Conservation (phyloP, 2,113 vertebrate species). For the Epinephelus fuscoguttatus region DNA sequence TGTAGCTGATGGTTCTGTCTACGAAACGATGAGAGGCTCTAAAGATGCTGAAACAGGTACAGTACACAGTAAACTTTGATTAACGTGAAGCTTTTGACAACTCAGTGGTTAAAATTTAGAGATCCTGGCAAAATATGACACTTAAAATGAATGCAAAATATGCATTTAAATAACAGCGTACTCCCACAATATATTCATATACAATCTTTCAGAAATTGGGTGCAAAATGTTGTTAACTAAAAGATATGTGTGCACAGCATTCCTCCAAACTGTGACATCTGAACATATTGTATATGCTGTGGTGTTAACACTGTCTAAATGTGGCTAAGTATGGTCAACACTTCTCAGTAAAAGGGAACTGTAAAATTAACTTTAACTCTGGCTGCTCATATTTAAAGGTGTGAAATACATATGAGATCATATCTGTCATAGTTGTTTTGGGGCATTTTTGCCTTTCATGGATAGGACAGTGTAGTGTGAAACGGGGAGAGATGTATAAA, state of each 20-base stretch:
- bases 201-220: background rate
- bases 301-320: background rate
- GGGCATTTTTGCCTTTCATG: too few relatives aligned
- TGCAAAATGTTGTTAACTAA: background rate
- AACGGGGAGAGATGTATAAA: too few relatives aligned
- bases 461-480: too few relatives aligned
- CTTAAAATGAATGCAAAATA: too few relatives aligned
- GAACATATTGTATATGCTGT: background rate
- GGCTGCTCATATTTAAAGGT: background rate
- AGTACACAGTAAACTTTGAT: background rate
- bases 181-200: background rate
- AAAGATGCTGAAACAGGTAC: background rate
- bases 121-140: too few relatives aligned
- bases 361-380: too few relatives aligned
- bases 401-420: background rate
- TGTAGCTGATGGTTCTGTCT: background rate
- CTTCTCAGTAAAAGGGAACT: background rate
- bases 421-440: background rate
- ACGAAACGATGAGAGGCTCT: background rate
- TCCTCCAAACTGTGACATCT: background rate
- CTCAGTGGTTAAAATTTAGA: background rate
- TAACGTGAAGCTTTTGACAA: background rate
- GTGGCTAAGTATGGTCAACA: background rate
- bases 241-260: background rate
- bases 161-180: too few relatives aligned